Percentiles rank a stretch among this genome's conserved stretches.
Evolutionary conservation across 2,888 invertebrate genomes (phyloP).

Genomic region (Thymelicus acteon): DNA sequence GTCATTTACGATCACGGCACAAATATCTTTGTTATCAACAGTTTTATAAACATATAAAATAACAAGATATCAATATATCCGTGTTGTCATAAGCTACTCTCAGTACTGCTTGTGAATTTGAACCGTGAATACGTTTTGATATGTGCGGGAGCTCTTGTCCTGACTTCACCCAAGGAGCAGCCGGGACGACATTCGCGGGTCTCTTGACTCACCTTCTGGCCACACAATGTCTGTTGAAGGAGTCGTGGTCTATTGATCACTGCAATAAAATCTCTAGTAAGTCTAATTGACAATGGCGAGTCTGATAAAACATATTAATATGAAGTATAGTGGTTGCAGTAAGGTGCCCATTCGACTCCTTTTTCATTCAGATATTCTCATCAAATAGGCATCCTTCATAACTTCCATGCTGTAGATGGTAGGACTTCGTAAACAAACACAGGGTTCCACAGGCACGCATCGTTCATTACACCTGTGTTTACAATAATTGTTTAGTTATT

Average conservation of each 20-base stretch:
- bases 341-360: too few relatives aligned
- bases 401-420: too few relatives aligned
- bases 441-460: too few relatives aligned
- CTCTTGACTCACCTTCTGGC: slow-evolving; percentile 68
- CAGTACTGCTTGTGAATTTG: neutral
- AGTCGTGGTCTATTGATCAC: slow-evolving; percentile 66
- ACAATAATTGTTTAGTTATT: too few relatives aligned
- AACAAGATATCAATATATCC: neutral
- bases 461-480: too few relatives aligned
- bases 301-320: too few relatives aligned
- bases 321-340: too few relatives aligned
- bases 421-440: too few relatives aligned
- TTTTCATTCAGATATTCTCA: too few relatives aligned
- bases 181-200: slow-evolving; percentile 61
- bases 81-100: neutral
- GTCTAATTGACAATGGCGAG: slow-evolving; percentile 33
- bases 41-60: neutral
- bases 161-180: slow-evolving; percentile 50
- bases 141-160: slow-evolving; percentile 31
- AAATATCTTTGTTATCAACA: neutral
- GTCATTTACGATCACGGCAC: neutral
- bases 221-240: slow-evolving; percentile 68
- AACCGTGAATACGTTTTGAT: neutral
- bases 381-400: too few relatives aligned
- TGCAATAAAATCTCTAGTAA: slow-evolving; percentile 61